Evolutionary conservation across 2,797 vertebrate species (phyloP), one percentile per base, ranked within the genome.

Genomic region (Poeciliopsis presidionis): DNA sequence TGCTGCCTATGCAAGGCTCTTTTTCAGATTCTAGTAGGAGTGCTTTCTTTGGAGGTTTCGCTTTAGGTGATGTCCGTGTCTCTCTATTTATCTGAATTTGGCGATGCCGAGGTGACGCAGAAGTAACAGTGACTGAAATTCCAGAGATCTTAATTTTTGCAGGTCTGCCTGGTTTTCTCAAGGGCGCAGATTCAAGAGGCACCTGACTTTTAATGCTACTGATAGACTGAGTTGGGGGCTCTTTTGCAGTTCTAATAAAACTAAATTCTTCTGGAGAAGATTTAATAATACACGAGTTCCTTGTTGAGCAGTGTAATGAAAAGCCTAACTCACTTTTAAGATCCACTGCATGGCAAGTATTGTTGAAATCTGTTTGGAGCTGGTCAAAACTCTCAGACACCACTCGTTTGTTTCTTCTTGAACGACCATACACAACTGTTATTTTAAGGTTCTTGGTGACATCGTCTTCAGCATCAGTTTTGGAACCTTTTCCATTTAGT

Each of bases 91-190:
- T 94, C 89, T 94, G 95, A 86, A 98, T 97, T 95, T 96, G 96
- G 78, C 97, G 97, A 90, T 96, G 96, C 84, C 97, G 95, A 87
- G 97, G 97, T 82, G 97, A 97, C 84, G 96, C 92, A 79, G 96
- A 96, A 49, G 93, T 96, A 87, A 98, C 93, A 45, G 97, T 98
- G 81, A 98, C 96, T 33, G 97, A 98, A 89, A 99, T 98, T 79
- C 97, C 98, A 4, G 97, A 97, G 83, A 98, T 97, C 94, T 97
- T 99, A 41, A 99, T 96, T 94, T 98, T 98, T 81, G 98, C 96
- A 65, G 97, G 98, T 91, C 98, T 95, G 74, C 97, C 97, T 82
- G 97, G 97, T 91, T 97, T 99, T 83, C 97, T 96, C 73, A 94
- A 90, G n/a, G 95, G 84, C 57, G 93, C 84, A 78, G 93, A 90